Evolutionary conservation across 2,888 invertebrate species (phyloP).

Genomic region (Stenolophus ochropezus): DNA sequence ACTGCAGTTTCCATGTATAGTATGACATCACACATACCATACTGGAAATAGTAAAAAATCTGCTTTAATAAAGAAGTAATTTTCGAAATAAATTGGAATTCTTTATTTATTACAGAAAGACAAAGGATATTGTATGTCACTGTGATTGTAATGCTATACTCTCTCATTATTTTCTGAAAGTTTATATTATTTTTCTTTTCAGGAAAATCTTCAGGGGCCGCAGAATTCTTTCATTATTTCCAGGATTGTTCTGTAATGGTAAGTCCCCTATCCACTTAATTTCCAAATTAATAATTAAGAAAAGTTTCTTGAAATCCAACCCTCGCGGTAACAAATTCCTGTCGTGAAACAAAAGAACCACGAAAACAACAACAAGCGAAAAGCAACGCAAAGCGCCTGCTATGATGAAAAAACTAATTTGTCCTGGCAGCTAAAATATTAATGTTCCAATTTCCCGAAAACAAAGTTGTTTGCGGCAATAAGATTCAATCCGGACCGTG

Average conservation of each 20-base stretch:
- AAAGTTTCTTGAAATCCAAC: background rate
- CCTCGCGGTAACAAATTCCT: slow-evolving; percentile 1
- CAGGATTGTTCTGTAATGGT: background rate
- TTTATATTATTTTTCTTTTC: background rate
- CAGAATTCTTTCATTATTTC: background rate
- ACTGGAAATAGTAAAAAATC: too few species aligned
- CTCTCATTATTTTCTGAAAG: background rate
- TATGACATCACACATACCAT: too few species aligned
- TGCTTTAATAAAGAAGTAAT: too few species aligned
- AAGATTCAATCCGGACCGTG: slow-evolving; percentile 33
- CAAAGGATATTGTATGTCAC: too few species aligned
- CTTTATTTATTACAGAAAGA: too few species aligned
- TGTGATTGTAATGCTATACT: too few species aligned
- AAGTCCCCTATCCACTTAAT: background rate
- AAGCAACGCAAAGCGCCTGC: background rate
- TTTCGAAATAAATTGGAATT: too few species aligned
- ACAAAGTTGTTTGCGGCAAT: slow-evolving; percentile 48
- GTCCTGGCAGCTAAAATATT: slow-evolving; percentile 47
- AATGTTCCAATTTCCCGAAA: slow-evolving; percentile 53
- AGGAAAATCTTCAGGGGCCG: background rate
- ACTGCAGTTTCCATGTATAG: too few species aligned
- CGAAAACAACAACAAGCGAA: slow-evolving; percentile 27
- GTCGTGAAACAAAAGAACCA: slow-evolving; percentile 23
- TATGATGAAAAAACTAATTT: slow-evolving; percentile 43
- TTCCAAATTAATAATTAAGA: slow-evolving; percentile 3